A percentile compares a stretch with the other conserved stretches of the same genome.
Conservation (phyloP, 30 jellyfish, hydroid and myxozoan species). For the Clytia hemisphaerica region DNA sequence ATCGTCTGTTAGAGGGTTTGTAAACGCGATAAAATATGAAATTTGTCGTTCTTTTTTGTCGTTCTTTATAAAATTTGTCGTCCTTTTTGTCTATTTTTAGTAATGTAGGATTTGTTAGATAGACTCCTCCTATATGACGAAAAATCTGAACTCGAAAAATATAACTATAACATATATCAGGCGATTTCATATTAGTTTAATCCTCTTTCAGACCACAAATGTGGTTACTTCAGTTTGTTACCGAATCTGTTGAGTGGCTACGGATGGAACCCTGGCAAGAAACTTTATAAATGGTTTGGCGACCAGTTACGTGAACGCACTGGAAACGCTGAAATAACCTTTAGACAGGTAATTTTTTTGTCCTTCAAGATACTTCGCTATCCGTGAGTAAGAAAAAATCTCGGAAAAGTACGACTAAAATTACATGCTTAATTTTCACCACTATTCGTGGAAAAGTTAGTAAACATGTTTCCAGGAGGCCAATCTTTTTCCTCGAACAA, state of each 20-base stretch:
- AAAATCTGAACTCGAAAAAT: not conserved
- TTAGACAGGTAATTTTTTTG: constrained; percentile 52
- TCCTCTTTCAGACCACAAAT: constrained; percentile 57
- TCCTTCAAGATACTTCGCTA: not conserved
- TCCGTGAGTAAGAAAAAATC: too few relatives aligned
- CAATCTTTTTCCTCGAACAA: too few relatives aligned
- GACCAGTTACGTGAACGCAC: constrained; percentile 83
- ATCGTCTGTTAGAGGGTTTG: not conserved
- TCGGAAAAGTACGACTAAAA: too few relatives aligned
- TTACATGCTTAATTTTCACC: too few relatives aligned
- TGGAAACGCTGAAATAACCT: constrained; percentile 89
- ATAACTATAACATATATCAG: not conserved
- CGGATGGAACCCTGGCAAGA: constrained; percentile 98
- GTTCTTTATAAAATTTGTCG: not conserved
- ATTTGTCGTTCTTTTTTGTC: not conserved
- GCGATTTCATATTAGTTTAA: not conserved
- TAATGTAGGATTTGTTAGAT: not conserved
- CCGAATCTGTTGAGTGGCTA: constrained; percentile 86
- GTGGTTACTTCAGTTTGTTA: constrained; percentile 90
- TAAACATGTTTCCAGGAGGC: too few relatives aligned
- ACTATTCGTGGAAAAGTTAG: too few relatives aligned
- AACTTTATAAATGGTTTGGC: constrained; percentile 88
- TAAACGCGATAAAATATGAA: not conserved
- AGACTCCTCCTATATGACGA: not conserved
- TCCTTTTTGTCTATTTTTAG: not conserved